Evolutionary conservation across 2,797 vertebrate species (phyloP), one percentile per base, ranked within the genome.

Genomic region (Enteromius argenteus): DNA sequence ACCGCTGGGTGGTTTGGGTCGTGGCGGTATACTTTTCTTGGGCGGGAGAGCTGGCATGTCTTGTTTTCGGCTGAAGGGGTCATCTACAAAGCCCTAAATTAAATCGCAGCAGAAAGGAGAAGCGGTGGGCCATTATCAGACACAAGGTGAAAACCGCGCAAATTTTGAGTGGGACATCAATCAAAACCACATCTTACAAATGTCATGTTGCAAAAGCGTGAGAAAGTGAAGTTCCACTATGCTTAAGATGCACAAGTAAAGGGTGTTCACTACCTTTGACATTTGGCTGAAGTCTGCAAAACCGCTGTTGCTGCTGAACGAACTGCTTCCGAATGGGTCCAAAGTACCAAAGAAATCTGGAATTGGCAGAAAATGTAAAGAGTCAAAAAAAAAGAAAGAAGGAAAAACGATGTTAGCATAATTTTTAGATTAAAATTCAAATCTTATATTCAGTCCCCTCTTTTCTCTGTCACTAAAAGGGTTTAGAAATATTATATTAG

Each of bases 251-350:
- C 11, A 42, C 35, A 56, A 1, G 4, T 15, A 35, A 58, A 58
- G 30, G n/a, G 0, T 27, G 49, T 89, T 91, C 80, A 91, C 94
- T 93, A 97, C 94, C 95, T 98, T 98, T 39, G 97, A 96, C 98
- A 99, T 99, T 89, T 97, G 97, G 93, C 97, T 99, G 94, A 99
- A 99, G 93, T 99, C 98, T 44, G 98, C 98, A 89, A 99, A 99
- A 66, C 97, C 97, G 84, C 97, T 96, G 74, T 92, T 92, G 87
- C 94, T 92, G 86, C 88, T 95, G 91, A 99, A 99, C 17, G 96
- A 92, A 80, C 96, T 90, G 85, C 96, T 97, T 88, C 97, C 97
- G 81, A 99, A 99, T 0, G 97, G 98, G 90, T 99, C 98, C 83
- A 99, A 87, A 0, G 96, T 96, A 62, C 97, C 96, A 85, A 99